Evolutionary conservation across 2,797 vertebrate species (phyloP).

Genomic region (Toxotes lorentzi): DNA sequence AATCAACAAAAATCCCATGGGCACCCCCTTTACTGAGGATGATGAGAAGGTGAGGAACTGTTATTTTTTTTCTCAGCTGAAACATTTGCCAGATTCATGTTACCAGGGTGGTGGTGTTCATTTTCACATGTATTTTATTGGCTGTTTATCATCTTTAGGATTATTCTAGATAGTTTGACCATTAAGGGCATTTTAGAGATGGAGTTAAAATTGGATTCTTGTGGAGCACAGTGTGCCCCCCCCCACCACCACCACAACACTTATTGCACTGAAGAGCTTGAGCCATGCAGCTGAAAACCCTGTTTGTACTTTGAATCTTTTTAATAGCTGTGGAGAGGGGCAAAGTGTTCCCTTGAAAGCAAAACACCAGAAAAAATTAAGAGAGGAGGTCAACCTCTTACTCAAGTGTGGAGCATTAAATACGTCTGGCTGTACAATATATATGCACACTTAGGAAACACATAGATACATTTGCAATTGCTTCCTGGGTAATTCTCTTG

Average conservation of each 20-base stretch:
- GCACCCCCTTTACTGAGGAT: conserved; percentile 86
- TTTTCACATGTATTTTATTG: not conserved
- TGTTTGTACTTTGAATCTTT: conserved; percentile 59
- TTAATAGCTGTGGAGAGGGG: conserved; percentile 57
- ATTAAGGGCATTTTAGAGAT: conserved; percentile 42
- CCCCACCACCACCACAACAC: not conserved
- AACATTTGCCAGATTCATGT: not conserved
- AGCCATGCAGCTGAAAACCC: conserved; percentile 31
- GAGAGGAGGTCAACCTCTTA: conserved; percentile 47
- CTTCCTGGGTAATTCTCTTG: conserved; percentile 36
- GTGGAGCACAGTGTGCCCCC: conserved; percentile 13
- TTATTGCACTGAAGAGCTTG: conserved; percentile 31
- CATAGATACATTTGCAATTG: conserved; percentile 16
- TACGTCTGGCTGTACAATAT: conserved; percentile 41
- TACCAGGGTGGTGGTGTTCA: not conserved
- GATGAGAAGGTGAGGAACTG: conserved; percentile 85
- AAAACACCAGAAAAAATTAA: conserved; percentile 47
- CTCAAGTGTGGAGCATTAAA: conserved; percentile 45
- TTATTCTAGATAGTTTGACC: conserved; percentile 41
- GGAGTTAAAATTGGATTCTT: conserved; percentile 46
- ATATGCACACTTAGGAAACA: conserved; percentile 28
- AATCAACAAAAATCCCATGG: conserved; percentile 88
- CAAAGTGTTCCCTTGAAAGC: conserved; percentile 51
- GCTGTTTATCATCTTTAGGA: conserved; percentile 16
- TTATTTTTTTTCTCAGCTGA: not conserved